Evolutionary conservation across 2,888 invertebrate genomes (phyloP), one percentile per base, ranked within the genome.

Genomic region (Autographa pulchrina): DNA sequence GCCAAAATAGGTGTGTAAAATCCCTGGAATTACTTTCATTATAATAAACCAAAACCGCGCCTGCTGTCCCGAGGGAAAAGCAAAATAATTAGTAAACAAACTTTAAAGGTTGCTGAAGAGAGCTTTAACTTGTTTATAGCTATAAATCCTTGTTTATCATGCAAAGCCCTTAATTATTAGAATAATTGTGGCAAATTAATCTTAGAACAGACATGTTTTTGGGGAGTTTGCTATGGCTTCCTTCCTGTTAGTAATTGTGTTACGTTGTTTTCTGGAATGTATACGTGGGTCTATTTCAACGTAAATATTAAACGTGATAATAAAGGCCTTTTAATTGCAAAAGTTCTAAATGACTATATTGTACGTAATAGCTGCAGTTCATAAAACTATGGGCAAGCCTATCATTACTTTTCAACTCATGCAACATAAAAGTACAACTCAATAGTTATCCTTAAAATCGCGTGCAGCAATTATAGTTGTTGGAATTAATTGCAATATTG

Each of bases 41-140:
- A 74, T 74, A 70, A 76, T 73, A 69, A 66, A 20, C 11, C 54
- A 56, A 20, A 56, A 56, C 54, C 54, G 20, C 54, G 54, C 54
- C 54, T 56, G 20, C 13, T 11, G 9, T 4, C 54, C 25, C 54
- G 13, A 56, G 54, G 54, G 54, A 56, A 7, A 13, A 25, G 11
- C 18, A 9, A 20, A 20, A 56, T 56, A 56, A 56, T 56, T 56
- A 56, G 13, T 20, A 13, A 56, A 11, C 13, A 20, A 54, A 56
- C 20, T 20, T 56, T 25, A 25, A 56, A 25, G 54, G 13, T 14
- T 25, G 18, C 20, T 2, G 54, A 56, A 13, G 25, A 11, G 54
- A 3, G 54, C 54, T 13, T 56, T 11, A 56, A 25, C 54, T 13
- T 56, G 20, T 56, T 54, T 18, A 56, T 48, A 56, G 25, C 54